These are phyloP conservation scores for Coryphaenoides rupestris DNA, from an alignment of 2,113 vertebrate genomes.

Conservation along the genomic window DNA sequence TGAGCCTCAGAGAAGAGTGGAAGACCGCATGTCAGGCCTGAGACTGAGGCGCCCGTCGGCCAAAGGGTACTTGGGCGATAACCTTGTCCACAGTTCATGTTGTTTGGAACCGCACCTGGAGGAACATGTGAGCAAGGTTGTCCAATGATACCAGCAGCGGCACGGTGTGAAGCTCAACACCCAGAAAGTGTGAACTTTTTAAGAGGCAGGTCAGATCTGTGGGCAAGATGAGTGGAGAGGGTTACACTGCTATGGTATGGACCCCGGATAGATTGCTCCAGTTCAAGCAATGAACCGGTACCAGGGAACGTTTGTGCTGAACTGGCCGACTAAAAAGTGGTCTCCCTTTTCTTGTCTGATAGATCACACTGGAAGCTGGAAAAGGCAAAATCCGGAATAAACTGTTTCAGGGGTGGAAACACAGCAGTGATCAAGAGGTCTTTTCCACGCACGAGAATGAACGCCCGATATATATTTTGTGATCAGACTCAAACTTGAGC, in stretches of 20 bases:
- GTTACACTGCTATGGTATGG: constrained; percentile 25
- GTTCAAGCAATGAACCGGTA: constrained; percentile 5
- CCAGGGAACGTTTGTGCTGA: too few relatives aligned
- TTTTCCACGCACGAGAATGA: too few relatives aligned
- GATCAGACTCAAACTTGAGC: too few relatives aligned
- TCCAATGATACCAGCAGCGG: constrained; percentile 14
- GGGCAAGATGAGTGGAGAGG: constrained; percentile 9
- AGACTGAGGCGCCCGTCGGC: constrained; percentile 3
- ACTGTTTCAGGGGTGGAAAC: too few relatives aligned
- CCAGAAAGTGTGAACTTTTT: constrained; percentile 38
- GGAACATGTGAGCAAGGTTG: constrained; percentile 6
- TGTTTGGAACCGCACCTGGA: constrained; percentile 24
- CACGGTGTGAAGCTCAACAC: constrained; percentile 33
- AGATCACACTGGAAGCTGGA: too few relatives aligned
- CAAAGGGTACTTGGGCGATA: constrained; percentile 19
- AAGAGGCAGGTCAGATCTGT: constrained; percentile 17
- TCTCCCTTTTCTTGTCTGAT: too few relatives aligned
- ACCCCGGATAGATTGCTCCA: constrained; percentile 15
- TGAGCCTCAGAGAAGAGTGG: background rate
- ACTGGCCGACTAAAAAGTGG: too few relatives aligned
- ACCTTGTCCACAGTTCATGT: constrained; percentile 13
- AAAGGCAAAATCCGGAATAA: too few relatives aligned
- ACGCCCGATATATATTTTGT: too few relatives aligned
- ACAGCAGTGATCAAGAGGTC: too few relatives aligned
- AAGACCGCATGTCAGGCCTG: background rate